Conservation (phyloP, 2,888 invertebrate species). For the Pardosa pseudoannulata region DNA sequence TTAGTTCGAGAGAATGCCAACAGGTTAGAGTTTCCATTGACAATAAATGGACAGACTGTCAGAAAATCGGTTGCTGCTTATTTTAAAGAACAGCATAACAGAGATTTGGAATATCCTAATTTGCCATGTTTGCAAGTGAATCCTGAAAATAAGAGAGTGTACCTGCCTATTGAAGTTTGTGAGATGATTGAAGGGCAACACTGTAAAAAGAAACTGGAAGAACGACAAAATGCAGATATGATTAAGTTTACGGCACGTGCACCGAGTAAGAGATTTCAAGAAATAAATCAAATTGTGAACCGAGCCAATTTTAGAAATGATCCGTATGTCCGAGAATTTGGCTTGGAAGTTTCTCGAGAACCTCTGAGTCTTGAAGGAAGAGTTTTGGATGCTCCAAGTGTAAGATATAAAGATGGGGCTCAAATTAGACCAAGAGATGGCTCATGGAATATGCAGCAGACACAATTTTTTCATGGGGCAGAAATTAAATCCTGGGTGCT, state of each 20-base stretch:
- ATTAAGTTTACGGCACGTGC: constrained; percentile 62
- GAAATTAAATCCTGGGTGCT: constrained; percentile 55
- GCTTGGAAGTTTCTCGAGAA: constrained; percentile 49
- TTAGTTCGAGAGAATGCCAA: constrained; percentile 48
- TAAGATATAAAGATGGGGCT: constrained; percentile 50
- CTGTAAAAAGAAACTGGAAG: constrained; percentile 65
- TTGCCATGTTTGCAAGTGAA: constrained; percentile 73
- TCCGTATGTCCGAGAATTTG: constrained; percentile 64
- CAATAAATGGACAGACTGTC: not conserved
- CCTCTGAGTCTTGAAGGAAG: constrained; percentile 69
- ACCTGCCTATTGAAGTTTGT: constrained; percentile 73
- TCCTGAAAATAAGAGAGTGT: constrained; percentile 43
- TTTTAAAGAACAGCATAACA: constrained; percentile 45
- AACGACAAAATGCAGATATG: constrained; percentile 69
- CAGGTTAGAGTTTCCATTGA: constrained; percentile 29
- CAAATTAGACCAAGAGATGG: constrained; percentile 69
- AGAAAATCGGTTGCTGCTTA: constrained; percentile 55
- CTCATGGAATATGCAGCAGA: constrained; percentile 68
- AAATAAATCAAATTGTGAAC: constrained; percentile 35
- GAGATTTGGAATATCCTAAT: constrained; percentile 47
- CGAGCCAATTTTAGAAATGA: constrained; percentile 23
- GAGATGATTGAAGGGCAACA: constrained; percentile 70
- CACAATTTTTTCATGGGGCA: constrained; percentile 60
- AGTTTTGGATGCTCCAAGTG: constrained; percentile 67
- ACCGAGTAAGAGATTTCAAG: constrained; percentile 60